These are phyloP conservation scores for Bucorvus abyssinicus DNA, from an alignment of 2,797 vertebrate genomes.

Conservation along the genomic window DNA sequence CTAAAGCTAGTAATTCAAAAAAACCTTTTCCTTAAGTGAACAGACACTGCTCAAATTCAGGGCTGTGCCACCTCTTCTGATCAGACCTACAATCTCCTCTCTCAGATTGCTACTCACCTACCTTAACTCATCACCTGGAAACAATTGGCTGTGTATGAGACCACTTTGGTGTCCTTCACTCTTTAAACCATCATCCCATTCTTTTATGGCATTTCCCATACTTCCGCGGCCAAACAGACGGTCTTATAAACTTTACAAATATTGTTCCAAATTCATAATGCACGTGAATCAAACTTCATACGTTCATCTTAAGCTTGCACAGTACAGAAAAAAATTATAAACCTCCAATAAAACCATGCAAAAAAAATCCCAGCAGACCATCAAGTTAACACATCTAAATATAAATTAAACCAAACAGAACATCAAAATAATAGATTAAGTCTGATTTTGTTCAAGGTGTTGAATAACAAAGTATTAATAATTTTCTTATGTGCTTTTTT, in stretches of 20 bases:
- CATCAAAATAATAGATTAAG: background rate
- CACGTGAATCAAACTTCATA: background rate
- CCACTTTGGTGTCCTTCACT: background rate
- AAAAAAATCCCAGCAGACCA: background rate
- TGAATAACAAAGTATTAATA: background rate
- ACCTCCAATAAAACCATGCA: background rate
- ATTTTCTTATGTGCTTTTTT: background rate
- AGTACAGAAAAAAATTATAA: slow-evolving; percentile 4
- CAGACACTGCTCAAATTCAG: background rate
- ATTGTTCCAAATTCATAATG: background rate
- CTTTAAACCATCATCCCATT: background rate
- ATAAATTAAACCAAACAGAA: background rate
- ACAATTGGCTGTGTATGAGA: background rate
- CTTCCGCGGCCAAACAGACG: background rate
- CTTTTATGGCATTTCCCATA: background rate
- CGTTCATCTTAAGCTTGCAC: background rate
- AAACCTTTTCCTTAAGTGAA: background rate
- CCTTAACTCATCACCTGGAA: background rate
- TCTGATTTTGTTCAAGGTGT: background rate
- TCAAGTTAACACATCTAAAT: background rate
- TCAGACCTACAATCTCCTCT: background rate
- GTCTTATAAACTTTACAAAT: background rate
- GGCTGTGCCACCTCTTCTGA: background rate
- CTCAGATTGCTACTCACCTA: background rate
- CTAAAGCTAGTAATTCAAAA: background rate